phyloP scores from a whole-genome alignment of 2,113 vertebrate species.

The Pyxicephalus adspersus region DNA sequence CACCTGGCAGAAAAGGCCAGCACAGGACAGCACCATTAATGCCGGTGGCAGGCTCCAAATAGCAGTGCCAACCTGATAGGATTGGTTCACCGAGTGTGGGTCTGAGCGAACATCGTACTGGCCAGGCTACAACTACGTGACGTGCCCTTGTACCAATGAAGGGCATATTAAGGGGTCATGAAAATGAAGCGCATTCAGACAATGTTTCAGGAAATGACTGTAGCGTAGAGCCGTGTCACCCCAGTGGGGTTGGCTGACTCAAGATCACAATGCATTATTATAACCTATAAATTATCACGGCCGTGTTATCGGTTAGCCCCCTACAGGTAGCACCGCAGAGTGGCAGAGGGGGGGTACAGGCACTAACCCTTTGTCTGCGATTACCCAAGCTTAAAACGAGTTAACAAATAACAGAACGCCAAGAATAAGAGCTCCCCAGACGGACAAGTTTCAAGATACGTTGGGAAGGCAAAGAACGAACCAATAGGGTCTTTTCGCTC shows the following conservation, averaged over 20 bases:
- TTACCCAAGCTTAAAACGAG: constrained; percentile 29
- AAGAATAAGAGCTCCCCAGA: background rate
- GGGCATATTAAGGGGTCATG: constrained; percentile 18
- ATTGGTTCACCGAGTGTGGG: background rate
- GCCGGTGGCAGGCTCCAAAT: constrained; percentile 50
- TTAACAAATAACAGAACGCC: constrained; percentile 29
- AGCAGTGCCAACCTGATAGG: constrained; percentile 15
- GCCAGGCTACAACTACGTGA: constrained; percentile 28
- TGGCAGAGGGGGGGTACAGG: background rate
- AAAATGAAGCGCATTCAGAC: constrained; percentile 6
- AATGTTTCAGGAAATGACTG: constrained; percentile 22
- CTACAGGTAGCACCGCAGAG: constrained; percentile 28
- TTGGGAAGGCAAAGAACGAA: constrained; percentile 34
- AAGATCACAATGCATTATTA: constrained; percentile 45
- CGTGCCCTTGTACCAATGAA: background rate
- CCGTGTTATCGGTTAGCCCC: background rate
- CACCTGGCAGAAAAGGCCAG: constrained; percentile 87
- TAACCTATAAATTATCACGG: constrained; percentile 21
- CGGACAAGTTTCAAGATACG: constrained; percentile 14
- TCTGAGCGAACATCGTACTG: background rate
- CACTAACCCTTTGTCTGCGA: constrained; percentile 5
- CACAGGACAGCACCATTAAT: constrained; percentile 84
- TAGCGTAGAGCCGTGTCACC: constrained; percentile 22
- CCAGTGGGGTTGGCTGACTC: constrained; percentile 14
- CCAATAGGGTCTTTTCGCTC: constrained; percentile 32